A percentile compares a stretch with the other conserved stretches of the same genome.
phyloP scores from a whole-genome alignment of 2,888 invertebrate species.

The Sturmia bella region DNA sequence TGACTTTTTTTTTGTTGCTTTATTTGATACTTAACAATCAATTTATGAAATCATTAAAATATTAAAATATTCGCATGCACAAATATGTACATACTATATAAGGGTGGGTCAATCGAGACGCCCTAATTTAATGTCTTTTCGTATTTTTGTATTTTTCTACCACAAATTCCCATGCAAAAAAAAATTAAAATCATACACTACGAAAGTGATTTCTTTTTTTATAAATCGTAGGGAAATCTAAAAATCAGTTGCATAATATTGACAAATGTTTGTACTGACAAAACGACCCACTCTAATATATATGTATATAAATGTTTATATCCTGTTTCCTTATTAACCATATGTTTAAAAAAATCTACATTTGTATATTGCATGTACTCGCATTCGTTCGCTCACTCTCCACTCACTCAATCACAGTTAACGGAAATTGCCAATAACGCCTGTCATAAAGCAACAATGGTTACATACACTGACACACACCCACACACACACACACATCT shows the following conservation, averaged over 20 bases:
- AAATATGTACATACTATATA: too few relatives aligned
- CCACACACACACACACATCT: conserved; percentile 5
- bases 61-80: conserved; percentile 40
- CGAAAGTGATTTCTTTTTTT: too few relatives aligned
- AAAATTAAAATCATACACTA: too few relatives aligned
- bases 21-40: conserved; percentile 60
- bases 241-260: too few relatives aligned
- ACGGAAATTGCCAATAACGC: conserved; percentile 67
- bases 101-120: too few relatives aligned
- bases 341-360: background rate
- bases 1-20: background rate
- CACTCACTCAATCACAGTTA: conserved; percentile 55
- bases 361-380: conserved; percentile 13
- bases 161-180: too few relatives aligned
- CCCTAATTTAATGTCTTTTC: too few relatives aligned
- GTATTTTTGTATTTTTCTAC: too few relatives aligned
- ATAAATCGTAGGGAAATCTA: too few relatives aligned
- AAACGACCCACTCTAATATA: too few relatives aligned
- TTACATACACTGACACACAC: conserved; percentile 9
- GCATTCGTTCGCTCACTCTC: background rate
- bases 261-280: too few relatives aligned
- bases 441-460: conserved; percentile 61
- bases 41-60: conserved; percentile 58
- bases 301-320: too few relatives aligned
- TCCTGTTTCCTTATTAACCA: background rate